A percentile compares a stretch with the other conserved stretches of the same genome.
Evolutionary conservation across 2,113 vertebrate species (phyloP).

Genomic region (Toxostoma redivivum): DNA sequence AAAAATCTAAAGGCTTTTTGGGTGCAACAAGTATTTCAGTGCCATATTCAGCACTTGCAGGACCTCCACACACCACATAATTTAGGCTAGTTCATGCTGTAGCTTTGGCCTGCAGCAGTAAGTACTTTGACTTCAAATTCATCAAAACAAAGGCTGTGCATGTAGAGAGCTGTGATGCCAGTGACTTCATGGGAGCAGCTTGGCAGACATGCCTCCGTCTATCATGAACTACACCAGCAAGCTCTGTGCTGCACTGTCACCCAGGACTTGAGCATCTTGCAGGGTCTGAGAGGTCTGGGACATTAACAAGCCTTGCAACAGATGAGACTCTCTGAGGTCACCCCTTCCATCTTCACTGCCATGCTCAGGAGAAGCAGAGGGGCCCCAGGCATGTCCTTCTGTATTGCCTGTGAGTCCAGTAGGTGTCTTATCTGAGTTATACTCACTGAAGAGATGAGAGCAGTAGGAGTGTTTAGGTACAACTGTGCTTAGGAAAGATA

Average conservation of each 20-base stretch:
- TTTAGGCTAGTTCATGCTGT: background rate
- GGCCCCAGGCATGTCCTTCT: background rate
- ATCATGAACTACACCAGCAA: background rate
- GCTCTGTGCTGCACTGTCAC: background rate
- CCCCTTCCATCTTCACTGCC: background rate
- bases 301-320: background rate
- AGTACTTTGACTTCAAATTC: background rate
- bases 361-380: background rate
- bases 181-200: background rate
- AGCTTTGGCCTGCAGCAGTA: background rate
- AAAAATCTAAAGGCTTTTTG: background rate
- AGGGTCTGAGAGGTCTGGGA: background rate
- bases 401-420: background rate
- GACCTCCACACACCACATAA: background rate
- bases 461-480: background rate
- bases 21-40: background rate
- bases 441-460: background rate
- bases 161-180: background rate
- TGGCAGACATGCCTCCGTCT: background rate
- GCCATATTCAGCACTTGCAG: background rate
- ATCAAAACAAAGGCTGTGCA: background rate
- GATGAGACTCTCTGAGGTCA: background rate
- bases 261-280: background rate
- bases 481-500: background rate
- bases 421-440: background rate